A percentile compares a stretch with the other conserved stretches of the same genome.
These are phyloP conservation scores for Bombus turneri DNA, from an alignment of 1,140 invertebrate species.

Conservation along the genomic window DNA sequence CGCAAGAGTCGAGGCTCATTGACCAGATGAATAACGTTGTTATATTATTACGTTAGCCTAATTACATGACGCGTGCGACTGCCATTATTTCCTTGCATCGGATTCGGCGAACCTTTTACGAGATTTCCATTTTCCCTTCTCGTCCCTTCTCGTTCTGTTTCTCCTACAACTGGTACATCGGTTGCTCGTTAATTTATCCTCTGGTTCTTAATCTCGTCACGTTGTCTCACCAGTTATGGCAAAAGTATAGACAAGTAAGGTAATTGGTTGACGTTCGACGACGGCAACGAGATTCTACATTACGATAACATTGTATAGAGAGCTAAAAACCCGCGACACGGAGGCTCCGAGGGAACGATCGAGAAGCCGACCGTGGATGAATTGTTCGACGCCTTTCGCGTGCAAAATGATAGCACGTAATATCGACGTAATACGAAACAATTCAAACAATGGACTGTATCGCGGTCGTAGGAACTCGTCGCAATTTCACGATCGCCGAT, in stretches of 20 bases:
- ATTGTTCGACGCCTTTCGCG: conserved; percentile 7
- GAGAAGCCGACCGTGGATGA: background rate
- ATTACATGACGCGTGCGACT: conserved; percentile 3
- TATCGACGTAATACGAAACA: conserved; percentile 32
- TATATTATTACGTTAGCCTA: background rate
- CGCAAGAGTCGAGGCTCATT: background rate
- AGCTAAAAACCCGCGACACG: no score
- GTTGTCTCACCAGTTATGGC: background rate
- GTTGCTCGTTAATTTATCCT: background rate
- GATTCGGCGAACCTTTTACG: background rate
- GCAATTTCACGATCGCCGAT: background rate
- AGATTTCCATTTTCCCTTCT: no score
- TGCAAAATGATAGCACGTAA: conserved; percentile 17
- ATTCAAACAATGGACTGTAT: conserved; percentile 11
- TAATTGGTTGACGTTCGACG: background rate
- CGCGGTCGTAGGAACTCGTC: background rate
- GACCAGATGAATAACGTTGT: background rate
- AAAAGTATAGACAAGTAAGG: background rate
- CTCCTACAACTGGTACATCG: background rate
- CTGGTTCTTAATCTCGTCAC: background rate
- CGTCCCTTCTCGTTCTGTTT: background rate
- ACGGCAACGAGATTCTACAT: background rate
- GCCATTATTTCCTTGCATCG: background rate
- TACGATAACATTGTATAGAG: background rate
- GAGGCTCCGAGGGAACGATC: background rate